Percentiles rank a stretch among this genome's conserved stretches.
phyloP scores from a whole-genome alignment of 2,888 invertebrate genomes.

The Penaeus monodon region DNA sequence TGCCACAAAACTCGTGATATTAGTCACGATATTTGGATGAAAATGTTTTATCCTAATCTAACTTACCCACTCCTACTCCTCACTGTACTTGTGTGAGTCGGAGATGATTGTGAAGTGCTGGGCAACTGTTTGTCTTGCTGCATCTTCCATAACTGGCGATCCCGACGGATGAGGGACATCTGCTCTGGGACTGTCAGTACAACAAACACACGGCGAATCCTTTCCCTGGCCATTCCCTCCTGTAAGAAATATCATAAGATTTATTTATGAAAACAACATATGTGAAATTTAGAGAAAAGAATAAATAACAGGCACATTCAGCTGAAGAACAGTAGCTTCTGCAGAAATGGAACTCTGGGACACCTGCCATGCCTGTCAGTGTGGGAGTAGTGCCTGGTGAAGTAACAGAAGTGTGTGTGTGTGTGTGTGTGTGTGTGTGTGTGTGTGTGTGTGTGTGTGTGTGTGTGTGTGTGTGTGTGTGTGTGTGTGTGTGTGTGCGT shows the following conservation, averaged over 20 bases:
- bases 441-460: too few species aligned
- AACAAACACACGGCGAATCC: slow-evolving; percentile 39
- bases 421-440: too few species aligned
- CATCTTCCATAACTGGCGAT: slow-evolving; percentile 28
- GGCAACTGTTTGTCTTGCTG: slow-evolving; percentile 10
- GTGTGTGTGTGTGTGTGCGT: too few species aligned
- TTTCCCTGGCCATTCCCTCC: slow-evolving; percentile 41
- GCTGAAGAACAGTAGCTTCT: too few species aligned
- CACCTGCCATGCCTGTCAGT: too few species aligned
- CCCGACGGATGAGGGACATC: slow-evolving; percentile 36
- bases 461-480: too few species aligned
- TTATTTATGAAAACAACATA: background rate
- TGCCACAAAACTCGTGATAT: too few species aligned
- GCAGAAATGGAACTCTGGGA: too few species aligned
- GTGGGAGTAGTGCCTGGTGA: too few species aligned
- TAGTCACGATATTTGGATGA: background rate
- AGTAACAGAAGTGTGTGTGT: too few species aligned
- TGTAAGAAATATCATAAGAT: background rate
- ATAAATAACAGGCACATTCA: too few species aligned
- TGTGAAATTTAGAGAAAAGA: too few species aligned
- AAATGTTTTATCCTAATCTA: background rate
- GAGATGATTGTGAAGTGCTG: background rate
- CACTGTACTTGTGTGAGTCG: slow-evolving; percentile 7
- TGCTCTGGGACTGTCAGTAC: slow-evolving; percentile 20
- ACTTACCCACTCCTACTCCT: background rate